phyloP scores from a whole-genome alignment of 2,797 vertebrate genomes.

The Podarcis lilfordi region DNA sequence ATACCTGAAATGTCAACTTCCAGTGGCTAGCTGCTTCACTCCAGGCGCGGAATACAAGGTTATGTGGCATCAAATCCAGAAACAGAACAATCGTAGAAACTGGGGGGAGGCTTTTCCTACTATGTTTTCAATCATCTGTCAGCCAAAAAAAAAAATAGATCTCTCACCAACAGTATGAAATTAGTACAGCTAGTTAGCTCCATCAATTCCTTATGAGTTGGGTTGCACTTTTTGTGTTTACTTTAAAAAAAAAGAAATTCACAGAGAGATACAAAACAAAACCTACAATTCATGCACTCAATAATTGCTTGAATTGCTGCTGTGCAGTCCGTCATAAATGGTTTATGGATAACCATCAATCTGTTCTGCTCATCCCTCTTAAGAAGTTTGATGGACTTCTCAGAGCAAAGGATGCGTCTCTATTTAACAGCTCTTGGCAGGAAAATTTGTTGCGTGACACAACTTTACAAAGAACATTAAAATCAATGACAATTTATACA shows the following conservation, averaged over 20 bases:
- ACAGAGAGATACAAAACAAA: conserved; percentile 6
- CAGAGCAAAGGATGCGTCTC: conserved; percentile 78
- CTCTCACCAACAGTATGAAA: conserved; percentile 35
- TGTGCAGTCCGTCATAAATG: conserved; percentile 73
- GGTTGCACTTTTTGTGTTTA: background rate
- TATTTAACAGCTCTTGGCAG: conserved; percentile 84
- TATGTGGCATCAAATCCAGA: conserved; percentile 37
- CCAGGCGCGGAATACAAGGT: conserved; percentile 44
- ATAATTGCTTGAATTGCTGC: conserved; percentile 75
- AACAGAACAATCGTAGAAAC: conserved; percentile 56
- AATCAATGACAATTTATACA: conserved; percentile 87
- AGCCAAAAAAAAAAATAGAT: conserved; percentile 46
- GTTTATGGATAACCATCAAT: conserved; percentile 83
- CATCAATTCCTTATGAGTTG: conserved; percentile 42
- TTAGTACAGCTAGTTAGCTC: conserved; percentile 64
- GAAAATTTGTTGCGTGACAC: conserved; percentile 82
- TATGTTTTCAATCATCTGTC: conserved; percentile 60
- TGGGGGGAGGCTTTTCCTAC: conserved; percentile 49
- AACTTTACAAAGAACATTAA: conserved; percentile 86
- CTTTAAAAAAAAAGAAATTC: background rate
- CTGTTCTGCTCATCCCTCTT: conserved; percentile 77
- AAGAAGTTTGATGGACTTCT: conserved; percentile 78
- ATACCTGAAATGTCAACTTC: conserved; percentile 35
- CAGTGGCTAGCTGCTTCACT: conserved; percentile 55
- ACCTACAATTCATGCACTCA: conserved; percentile 68